These are phyloP conservation scores for Pristionchus mayeri DNA, from an alignment of 2,888 invertebrate species.

Conservation along the genomic window DNA sequence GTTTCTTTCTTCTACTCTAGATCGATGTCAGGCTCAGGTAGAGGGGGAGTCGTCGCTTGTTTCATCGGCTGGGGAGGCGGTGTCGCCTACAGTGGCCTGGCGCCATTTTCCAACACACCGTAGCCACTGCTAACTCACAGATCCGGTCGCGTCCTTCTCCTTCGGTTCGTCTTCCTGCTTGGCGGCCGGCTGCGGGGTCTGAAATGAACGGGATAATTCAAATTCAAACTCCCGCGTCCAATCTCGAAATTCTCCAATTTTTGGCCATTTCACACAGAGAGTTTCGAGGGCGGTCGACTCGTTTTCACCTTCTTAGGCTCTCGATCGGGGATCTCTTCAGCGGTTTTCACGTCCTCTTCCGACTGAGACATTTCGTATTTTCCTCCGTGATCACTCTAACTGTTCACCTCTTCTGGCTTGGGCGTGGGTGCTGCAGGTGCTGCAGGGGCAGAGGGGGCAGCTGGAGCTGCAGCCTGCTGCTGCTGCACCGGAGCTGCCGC, in stretches of 20 bases:
- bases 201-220: background rate
- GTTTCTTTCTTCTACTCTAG: background rate
- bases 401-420: background rate
- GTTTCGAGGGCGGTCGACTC: background rate
- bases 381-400: background rate
- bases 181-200: background rate
- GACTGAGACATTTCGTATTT: background rate
- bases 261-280: background rate
- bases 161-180: slow-evolving; percentile 27
- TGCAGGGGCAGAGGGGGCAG: background rate
- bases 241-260: background rate
- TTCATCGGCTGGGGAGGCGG: background rate
- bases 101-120: background rate
- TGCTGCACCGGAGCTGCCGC: background rate
- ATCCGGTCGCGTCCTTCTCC: slow-evolving; percentile 23
- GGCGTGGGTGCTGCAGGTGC: background rate
- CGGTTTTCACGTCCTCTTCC: slow-evolving; percentile 13
- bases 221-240: background rate
- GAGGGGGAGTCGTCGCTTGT: too few relatives aligned
- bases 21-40: background rate
- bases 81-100: background rate
- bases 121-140: background rate
- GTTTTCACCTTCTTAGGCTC: slow-evolving; percentile 33
- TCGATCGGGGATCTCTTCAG: slow-evolving; percentile 7
- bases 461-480: background rate